Evolutionary conservation across 64 coral and sea anemone genomes (phyloP).

Genomic region (Actinia equina): DNA sequence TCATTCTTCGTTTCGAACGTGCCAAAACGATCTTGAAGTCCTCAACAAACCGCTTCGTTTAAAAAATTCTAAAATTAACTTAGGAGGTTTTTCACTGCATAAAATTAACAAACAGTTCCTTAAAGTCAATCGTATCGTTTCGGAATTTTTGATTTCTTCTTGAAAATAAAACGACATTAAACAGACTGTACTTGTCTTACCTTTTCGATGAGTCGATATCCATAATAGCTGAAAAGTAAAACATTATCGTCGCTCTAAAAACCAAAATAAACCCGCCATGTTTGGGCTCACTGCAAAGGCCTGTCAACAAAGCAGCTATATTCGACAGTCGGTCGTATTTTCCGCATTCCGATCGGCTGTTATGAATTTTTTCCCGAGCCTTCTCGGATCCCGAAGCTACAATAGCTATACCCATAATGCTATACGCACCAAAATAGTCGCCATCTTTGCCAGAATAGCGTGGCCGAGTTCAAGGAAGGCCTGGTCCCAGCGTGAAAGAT

Average conservation of each 20-base stretch:
- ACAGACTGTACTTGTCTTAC: constrained; percentile 9
- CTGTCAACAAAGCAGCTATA: background rate
- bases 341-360: background rate
- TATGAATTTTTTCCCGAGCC: constrained; percentile 7
- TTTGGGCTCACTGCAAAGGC: constrained; percentile 11
- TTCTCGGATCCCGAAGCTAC: background rate
- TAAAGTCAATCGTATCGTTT: constrained; percentile 4
- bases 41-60: constrained; percentile 9
- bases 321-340: background rate
- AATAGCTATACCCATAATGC: constrained; percentile 9
- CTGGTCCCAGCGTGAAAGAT: background rate
- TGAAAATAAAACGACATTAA: constrained; percentile 4
- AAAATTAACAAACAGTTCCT: background rate
- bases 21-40: constrained; percentile 5
- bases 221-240: background rate
- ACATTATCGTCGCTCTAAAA: background rate
- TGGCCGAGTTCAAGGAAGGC: background rate
- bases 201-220: background rate
- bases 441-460: background rate
- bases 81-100: background rate
- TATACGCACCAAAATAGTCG: background rate
- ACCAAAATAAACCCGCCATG: constrained; percentile 4
- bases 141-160: constrained; percentile 4
- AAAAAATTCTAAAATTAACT: constrained; percentile 4
- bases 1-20: background rate